Percentiles rank a stretch among this genome's conserved stretches.
phyloP scores from a whole-genome alignment of 2,113 vertebrate genomes.

The Copsychus sechellarum region DNA sequence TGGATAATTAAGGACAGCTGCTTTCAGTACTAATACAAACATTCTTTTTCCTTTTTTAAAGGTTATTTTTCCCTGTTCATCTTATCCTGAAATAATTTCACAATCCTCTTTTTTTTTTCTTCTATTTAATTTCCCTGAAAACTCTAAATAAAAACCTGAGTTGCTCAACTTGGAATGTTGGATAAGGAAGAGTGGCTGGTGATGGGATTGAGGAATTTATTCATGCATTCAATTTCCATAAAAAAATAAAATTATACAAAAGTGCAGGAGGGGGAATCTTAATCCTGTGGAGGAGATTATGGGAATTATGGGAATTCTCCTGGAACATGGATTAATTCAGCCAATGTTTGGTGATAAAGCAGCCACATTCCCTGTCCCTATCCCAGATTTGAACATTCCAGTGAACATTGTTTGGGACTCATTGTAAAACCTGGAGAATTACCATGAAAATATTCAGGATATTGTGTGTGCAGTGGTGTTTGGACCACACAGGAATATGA shows the following conservation, averaged over 20 bases:
- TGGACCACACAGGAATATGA: accelerated
- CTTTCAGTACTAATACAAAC: background rate
- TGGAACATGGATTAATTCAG: background rate
- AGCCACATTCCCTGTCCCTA: background rate
- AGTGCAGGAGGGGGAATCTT: background rate
- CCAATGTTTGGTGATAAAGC: background rate
- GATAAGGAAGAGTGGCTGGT: background rate
- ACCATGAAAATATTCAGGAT: background rate
- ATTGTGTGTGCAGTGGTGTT: accelerated
- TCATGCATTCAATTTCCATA: no score
- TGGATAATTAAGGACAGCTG: background rate
- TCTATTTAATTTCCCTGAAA: background rate
- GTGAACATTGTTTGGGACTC: background rate
- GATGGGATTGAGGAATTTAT: background rate
- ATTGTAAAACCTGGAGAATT: background rate
- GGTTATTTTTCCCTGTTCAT: background rate
- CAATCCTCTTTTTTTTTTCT: background rate
- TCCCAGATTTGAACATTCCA: background rate
- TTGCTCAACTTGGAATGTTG: background rate
- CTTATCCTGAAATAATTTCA: background rate
- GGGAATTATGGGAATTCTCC: background rate
- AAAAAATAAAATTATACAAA: background rate
- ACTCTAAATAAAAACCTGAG: background rate
- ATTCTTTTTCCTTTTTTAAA: background rate
- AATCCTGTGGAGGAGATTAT: background rate